Evolutionary conservation across 1,140 invertebrate genomes (phyloP).

Genomic region (Brachionus koreanus): DNA sequence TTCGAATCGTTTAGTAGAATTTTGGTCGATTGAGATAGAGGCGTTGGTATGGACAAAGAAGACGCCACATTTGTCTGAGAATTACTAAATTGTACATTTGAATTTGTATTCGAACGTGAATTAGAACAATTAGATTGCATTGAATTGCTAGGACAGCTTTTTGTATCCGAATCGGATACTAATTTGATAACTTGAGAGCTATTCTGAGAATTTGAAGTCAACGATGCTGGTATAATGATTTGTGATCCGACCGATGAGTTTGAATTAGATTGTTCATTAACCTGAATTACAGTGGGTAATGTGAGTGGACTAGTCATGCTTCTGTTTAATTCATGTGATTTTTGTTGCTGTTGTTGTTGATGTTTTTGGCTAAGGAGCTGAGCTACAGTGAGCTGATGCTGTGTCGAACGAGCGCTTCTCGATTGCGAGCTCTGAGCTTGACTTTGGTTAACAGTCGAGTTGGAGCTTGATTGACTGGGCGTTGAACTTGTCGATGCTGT

Average conservation of each 20-base stretch:
- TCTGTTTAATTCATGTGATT: neutral
- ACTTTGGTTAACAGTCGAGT: neutral
- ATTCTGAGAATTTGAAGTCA: neutral
- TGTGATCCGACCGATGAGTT: neutral
- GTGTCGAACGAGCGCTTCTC: neutral
- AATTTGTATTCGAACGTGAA: no score
- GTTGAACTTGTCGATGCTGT: neutral
- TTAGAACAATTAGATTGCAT: neutral
- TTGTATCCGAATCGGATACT: neutral
- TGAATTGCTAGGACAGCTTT: neutral
- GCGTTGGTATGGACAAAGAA: neutral
- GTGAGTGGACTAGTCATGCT: constrained; percentile 2
- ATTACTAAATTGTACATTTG: neutral
- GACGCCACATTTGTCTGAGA: neutral
- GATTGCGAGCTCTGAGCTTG: neutral
- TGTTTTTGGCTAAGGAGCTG: constrained; percentile 39
- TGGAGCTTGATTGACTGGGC: neutral
- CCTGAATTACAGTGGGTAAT: neutral
- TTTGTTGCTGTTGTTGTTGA: constrained; percentile 38
- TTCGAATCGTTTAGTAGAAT: neutral
- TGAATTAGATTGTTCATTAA: neutral
- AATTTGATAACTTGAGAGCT: neutral
- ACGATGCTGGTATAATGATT: constrained; percentile 3
- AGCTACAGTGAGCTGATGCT: constrained; percentile 39
- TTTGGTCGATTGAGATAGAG: neutral